phyloP scores from a whole-genome alignment of 2,113 vertebrate species.

The Gallinago undulata region DNA sequence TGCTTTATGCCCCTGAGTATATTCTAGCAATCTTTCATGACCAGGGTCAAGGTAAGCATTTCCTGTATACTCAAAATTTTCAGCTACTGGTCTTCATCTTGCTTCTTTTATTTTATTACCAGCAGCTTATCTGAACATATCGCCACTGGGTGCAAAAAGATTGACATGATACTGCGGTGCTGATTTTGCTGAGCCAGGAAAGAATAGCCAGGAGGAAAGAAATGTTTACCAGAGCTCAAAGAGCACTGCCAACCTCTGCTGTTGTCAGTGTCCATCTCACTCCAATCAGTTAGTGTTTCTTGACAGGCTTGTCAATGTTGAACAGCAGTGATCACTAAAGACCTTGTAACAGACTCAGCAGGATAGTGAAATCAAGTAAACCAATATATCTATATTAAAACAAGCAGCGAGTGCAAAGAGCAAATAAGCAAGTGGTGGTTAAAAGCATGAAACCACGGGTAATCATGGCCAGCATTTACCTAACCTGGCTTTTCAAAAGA shows the following conservation, averaged over 20 bases:
- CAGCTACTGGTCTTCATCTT: background rate
- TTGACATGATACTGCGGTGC: fast-evolving
- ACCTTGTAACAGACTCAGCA: background rate
- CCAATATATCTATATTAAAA: background rate
- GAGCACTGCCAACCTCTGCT: background rate
- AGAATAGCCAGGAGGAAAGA: background rate
- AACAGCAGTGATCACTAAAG: background rate
- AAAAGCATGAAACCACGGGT: background rate
- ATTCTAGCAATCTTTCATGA: background rate
- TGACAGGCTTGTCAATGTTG: background rate
- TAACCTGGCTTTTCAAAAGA: background rate
- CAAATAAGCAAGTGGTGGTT: background rate
- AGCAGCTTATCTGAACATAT: background rate
- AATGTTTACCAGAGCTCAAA: background rate
- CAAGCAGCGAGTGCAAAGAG: background rate
- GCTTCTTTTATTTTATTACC: background rate
- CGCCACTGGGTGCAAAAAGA: background rate
- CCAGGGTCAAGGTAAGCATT: background rate
- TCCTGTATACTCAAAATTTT: background rate
- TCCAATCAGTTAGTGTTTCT: background rate
- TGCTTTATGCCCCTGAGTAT: background rate
- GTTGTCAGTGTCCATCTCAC: background rate
- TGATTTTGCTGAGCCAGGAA: background rate
- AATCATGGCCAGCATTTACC: background rate
- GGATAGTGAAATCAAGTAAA: background rate